Conservation (phyloP, 1,140 invertebrate species). For the Halesus radiatus region DNA sequence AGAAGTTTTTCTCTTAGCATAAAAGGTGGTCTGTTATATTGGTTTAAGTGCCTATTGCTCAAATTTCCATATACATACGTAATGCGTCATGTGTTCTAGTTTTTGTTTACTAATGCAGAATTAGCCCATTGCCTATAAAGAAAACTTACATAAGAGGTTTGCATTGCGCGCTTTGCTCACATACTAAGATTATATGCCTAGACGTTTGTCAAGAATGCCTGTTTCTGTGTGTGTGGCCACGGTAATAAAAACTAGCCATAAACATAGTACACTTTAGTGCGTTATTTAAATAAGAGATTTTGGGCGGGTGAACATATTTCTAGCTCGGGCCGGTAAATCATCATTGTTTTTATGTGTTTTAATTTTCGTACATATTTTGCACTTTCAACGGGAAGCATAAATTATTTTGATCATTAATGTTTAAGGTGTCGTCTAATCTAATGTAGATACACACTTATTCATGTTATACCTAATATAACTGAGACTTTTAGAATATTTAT, state of each 20-base stretch:
- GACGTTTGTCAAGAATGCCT: too few species aligned
- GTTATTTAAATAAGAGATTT: constrained; percentile 50
- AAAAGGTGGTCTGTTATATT: too few species aligned
- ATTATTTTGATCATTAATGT: not conserved
- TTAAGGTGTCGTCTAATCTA: not conserved
- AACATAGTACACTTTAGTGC: constrained; percentile 53
- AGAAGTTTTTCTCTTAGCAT: too few species aligned
- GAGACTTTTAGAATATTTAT: too few species aligned
- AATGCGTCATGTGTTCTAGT: too few species aligned
- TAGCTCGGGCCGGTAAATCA: not conserved
- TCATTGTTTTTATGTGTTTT: too few species aligned
- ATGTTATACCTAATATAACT: too few species aligned
- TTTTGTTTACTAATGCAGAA: constrained; percentile 57
- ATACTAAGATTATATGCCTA: constrained; percentile 3
- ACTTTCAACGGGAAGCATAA: not conserved
- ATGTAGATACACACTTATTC: not conserved
- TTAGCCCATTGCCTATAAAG: constrained; percentile 40
- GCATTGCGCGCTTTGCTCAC: constrained; percentile 24
- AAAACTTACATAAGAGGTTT: constrained; percentile 47
- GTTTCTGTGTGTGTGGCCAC: constrained; percentile 7
- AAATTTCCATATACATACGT: too few species aligned
- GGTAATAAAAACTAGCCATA: constrained; percentile 54
- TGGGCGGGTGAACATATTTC: constrained; percentile 21
- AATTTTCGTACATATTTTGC: not conserved
- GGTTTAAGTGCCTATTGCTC: too few species aligned